Evolutionary conservation across 2,888 invertebrate genomes (phyloP), one percentile per base, ranked within the genome.

Genomic region (Ochropleura leucogaster): DNA sequence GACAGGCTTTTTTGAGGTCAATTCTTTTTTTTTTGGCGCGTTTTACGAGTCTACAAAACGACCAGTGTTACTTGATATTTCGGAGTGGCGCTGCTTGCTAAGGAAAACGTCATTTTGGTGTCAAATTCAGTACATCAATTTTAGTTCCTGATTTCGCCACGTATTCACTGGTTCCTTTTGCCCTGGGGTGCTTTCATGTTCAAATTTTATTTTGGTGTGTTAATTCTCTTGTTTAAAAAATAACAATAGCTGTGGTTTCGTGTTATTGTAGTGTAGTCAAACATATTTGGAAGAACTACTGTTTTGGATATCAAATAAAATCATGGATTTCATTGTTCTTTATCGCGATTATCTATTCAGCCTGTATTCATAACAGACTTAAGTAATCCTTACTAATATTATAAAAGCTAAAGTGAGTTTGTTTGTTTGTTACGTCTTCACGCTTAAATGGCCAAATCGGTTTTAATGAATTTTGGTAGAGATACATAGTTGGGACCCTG

Each of bases 1-100:
- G 79, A 79, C 83, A 68, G 80, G 79, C 78, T 84, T 84, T 86
- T 85, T 84, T 79, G 86, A 74, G 89, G 88, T 86, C 87, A 89
- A 80, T 71, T 72, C 68, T 75, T 84, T 85, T 85, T 85, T 70
- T 85, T 86, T 77, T 75, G 84, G 79, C 73, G 84, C 70, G 74
- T 71, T 77, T 71, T 80, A 76, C 63, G 68, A 14, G 66, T 59
- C 79, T 63, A 18, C 40, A 4, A 12, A 20, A 8, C n/a, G 10
- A 12, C 77, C 75, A 67, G 40, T 63, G 20, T 67, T 8, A 40
- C 46, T 57, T 81, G 63, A 30, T 42, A 63, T 67, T 40, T 7
- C 3, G 4, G 8, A 12, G 44, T 75, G 20, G 77, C 76, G 49
- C 75, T 65, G 44, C 9, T 62, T 30, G 16, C 40, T n/a, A n/a